phyloP scores from a whole-genome alignment of 2,113 vertebrate genomes.

The Onychorhynchus coronatus region DNA sequence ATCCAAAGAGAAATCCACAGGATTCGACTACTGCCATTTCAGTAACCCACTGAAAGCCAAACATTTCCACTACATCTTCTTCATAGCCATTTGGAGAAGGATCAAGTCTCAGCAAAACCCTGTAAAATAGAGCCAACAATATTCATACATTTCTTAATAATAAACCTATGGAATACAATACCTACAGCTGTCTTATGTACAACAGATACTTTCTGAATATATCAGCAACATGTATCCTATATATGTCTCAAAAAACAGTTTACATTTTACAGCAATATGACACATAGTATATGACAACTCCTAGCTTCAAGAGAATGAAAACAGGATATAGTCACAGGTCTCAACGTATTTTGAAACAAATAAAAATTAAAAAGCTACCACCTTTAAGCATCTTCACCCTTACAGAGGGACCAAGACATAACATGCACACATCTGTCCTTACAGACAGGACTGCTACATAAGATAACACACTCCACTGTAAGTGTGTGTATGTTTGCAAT shows the following conservation, averaged over 20 bases:
- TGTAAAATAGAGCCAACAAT: slow-evolving; percentile 66
- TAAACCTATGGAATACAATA: not conserved
- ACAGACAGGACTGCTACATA: not conserved
- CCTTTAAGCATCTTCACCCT: not conserved
- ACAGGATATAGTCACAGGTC: not conserved
- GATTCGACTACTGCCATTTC: slow-evolving; percentile 91
- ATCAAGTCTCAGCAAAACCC: slow-evolving; percentile 87
- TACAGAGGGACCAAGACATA: not conserved
- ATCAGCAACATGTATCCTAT: not conserved
- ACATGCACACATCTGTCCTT: not conserved
- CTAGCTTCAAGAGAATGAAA: not conserved
- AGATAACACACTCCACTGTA: not conserved
- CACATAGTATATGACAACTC: not conserved
- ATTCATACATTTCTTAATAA: not conserved
- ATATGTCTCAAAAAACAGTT: not conserved
- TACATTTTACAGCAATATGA: not conserved
- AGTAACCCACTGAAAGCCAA: slow-evolving; percentile 92
- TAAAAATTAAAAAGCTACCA: not conserved
- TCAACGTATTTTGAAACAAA: not conserved
- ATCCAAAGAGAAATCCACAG: slow-evolving; percentile 86
- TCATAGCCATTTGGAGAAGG: slow-evolving; percentile 90
- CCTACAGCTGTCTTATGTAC: not conserved
- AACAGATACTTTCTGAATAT: not conserved
- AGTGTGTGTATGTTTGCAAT: not conserved
- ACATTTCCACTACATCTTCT: slow-evolving; percentile 85